Base-by-base conservation (phyloP, 2,797 vertebrate species). In the Prunella strophiata region DNA sequence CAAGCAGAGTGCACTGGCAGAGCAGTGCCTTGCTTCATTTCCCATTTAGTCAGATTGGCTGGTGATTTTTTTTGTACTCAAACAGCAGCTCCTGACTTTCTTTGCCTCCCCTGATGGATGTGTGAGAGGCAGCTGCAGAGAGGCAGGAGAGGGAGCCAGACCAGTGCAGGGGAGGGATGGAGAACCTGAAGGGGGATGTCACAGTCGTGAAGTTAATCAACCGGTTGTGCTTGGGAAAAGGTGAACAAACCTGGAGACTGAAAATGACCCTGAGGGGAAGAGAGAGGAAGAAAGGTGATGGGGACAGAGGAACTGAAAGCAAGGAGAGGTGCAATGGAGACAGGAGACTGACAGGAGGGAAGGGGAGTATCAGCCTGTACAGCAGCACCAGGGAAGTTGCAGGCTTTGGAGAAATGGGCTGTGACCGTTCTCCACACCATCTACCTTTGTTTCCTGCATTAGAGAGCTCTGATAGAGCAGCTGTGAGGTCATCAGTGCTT, bases 371-470 rank as follows among this genome's bases (percentile, higher is more conserved):
- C 19, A 36, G 30, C 18, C 36, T 61, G 22, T n/a, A 57, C 54
- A 68, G n/a, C 42, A 89, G 47, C 27, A 57, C 29, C 22, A 32
- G 50, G 38, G 43, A 68, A 47, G 20, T 40, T 47, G 16, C 22
- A 52, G 55, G 36, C 20, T 81, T 52, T 70, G 70, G 42, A 71
- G 52, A 54, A 81, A 50, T 1, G 5, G 48, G 36, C 42, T 43
- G 48, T 80, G 66, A 21, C 3, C 0, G 11, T 32, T 20, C 1
- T 36, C 20, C 0, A 1, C 9, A 27, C 48, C 18, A 3, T 29
- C 18, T 40, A 9, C 0, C 0, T 61, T 48, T 57, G 34, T 27
- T 38, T 29, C 43, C 48, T 84, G 21, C 30, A 3, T 55, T 61
- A 48, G 66, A 78, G 76, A 88, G 48, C 70, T 78, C 70, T 86